Conservation (phyloP, 2,113 vertebrate species). For the Gadus macrocephalus region DNA sequence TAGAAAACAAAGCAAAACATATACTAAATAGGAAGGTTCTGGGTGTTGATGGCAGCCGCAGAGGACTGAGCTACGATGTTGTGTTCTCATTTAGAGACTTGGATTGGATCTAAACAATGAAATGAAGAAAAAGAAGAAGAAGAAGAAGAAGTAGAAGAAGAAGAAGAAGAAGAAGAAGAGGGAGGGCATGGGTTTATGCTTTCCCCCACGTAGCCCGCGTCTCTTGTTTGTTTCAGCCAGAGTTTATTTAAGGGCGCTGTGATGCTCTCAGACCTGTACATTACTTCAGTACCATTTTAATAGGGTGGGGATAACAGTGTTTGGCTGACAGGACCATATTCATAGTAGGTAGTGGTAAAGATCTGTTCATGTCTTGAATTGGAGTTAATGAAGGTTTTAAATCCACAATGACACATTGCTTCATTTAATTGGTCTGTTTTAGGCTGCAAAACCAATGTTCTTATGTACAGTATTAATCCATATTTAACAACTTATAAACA, state of each 20-base stretch:
- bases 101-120: no score
- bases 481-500: constrained; percentile 12
- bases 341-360: no score
- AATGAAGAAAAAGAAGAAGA: no score
- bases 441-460: constrained; percentile 13
- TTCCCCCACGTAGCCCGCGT: no score
- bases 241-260: constrained; percentile 11
- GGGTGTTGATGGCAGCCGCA: constrained; percentile 8
- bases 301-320: no score
- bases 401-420: neutral
- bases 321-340: no score
- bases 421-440: constrained; percentile 3
- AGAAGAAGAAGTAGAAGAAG: no score
- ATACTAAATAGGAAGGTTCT: constrained; percentile 33
- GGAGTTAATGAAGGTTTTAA: neutral
- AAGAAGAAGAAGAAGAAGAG: no score
- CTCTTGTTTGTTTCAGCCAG: constrained; percentile 12
- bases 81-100: neutral
- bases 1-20: constrained; percentile 38
- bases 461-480: constrained; percentile 3
- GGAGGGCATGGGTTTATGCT: no score
- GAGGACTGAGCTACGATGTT: constrained; percentile 42
- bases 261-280: neutral
- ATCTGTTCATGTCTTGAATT: no score
- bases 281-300: neutral